These are phyloP conservation scores for Sycobia sp. DNA, from an alignment of 1,140 invertebrate genomes.

Conservation along the genomic window DNA sequence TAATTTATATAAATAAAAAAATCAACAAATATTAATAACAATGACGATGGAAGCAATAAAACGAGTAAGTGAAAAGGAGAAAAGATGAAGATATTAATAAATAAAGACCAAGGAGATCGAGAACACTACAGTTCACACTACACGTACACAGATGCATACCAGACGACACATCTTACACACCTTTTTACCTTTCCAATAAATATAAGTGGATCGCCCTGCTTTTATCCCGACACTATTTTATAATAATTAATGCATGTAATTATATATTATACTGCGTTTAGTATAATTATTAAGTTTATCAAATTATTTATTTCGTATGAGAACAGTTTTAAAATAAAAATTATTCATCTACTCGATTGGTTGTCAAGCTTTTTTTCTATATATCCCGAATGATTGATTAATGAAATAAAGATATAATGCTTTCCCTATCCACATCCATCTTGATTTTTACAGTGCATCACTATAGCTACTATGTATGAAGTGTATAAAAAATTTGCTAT, in stretches of 20 bases:
- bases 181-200: conserved; percentile 1
- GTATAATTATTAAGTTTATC: not conserved
- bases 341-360: no score
- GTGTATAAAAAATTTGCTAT: no score
- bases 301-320: conserved; percentile 3
- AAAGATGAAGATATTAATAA: not conserved
- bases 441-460: no score
- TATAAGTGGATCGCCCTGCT: not conserved
- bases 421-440: no score
- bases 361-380: no score
- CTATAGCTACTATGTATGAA: no score
- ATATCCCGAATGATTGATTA: no score
- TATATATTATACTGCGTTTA: not conserved
- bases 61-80: conserved; percentile 17
- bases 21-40: conserved; percentile 37
- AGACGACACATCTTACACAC: not conserved
- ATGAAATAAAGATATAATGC: no score
- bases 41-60: conserved; percentile 35
- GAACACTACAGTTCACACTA: no score
- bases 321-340: conserved; percentile 2
- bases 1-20: conserved; percentile 36
- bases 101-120: no score
- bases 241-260: not conserved
- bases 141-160: no score
- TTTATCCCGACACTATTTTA: conserved; percentile 1